phyloP scores from a whole-genome alignment of 2,113 vertebrate species.

The Oreochromis aureus region DNA sequence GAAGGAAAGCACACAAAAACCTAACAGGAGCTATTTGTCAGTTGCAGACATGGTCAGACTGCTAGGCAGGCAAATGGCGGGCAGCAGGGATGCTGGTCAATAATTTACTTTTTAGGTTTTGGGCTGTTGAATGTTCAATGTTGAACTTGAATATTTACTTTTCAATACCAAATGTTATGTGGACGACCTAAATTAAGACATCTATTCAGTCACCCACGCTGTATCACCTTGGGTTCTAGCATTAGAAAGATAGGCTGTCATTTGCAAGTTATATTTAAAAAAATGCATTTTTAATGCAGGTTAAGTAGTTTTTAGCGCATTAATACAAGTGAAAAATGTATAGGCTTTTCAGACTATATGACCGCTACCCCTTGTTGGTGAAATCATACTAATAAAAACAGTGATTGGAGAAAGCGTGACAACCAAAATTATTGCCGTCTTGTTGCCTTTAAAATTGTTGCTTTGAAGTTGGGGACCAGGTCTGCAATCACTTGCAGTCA shows the following conservation, averaged over 20 bases:
- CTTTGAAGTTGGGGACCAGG: neutral
- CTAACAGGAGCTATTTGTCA: neutral
- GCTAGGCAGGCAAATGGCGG: neutral
- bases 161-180: neutral
- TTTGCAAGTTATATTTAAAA: neutral
- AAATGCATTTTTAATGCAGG: neutral
- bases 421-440: neutral
- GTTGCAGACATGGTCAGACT: neutral
- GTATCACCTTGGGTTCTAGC: neutral
- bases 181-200: neutral
- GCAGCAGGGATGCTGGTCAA: neutral
- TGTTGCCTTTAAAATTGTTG: neutral
- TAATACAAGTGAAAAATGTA: neutral
- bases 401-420: neutral
- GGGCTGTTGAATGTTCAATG: neutral
- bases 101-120: neutral
- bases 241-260: neutral
- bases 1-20: neutral
- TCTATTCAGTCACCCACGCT: neutral
- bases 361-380: neutral
- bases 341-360: neutral
- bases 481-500: neutral
- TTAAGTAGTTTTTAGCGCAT: accelerated
- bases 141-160: neutral
- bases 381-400: neutral